Evolutionary conservation across 2,113 vertebrate genomes (phyloP).

Genomic region (Vidua chalybeata): DNA sequence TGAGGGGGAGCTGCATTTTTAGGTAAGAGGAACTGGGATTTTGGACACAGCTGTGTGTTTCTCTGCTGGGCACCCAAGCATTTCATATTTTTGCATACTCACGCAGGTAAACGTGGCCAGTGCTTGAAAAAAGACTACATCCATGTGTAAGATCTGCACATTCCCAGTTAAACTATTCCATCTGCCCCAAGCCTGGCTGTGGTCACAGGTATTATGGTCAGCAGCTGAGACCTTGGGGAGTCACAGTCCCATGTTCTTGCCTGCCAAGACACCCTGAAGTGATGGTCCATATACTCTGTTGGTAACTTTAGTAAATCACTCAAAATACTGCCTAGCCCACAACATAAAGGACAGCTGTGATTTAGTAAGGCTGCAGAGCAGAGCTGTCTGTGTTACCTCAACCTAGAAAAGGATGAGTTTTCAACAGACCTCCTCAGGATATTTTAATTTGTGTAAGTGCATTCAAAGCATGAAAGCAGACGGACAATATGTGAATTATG

Average conservation of each 20-base stretch:
- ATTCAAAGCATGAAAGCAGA: slow-evolving; percentile 68
- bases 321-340: not conserved
- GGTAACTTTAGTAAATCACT: not conserved
- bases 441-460: slow-evolving; percentile 61
- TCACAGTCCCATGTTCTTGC: not conserved
- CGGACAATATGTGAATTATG: slow-evolving; percentile 69
- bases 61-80: not conserved
- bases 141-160: not conserved
- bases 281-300: not conserved
- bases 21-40: not conserved
- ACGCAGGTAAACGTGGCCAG: not conserved
- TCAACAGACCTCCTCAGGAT: slow-evolving; percentile 48
- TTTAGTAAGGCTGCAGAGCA: slow-evolving; percentile 11
- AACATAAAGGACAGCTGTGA: slow-evolving; percentile 19
- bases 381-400: slow-evolving; percentile 40
- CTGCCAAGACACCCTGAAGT: not conserved
- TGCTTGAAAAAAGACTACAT: not conserved
- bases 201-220: not conserved
- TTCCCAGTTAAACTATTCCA: not conserved
- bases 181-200: not conserved
- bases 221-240: not conserved
- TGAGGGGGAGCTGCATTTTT: not conserved
- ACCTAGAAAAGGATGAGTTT: slow-evolving; percentile 49
- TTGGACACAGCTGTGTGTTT: not conserved
- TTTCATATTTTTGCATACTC: not conserved